Percentiles rank a stretch among this genome's conserved stretches.
phyloP scores from a whole-genome alignment of 2,797 vertebrate species.

The Oreochromis grahami region DNA sequence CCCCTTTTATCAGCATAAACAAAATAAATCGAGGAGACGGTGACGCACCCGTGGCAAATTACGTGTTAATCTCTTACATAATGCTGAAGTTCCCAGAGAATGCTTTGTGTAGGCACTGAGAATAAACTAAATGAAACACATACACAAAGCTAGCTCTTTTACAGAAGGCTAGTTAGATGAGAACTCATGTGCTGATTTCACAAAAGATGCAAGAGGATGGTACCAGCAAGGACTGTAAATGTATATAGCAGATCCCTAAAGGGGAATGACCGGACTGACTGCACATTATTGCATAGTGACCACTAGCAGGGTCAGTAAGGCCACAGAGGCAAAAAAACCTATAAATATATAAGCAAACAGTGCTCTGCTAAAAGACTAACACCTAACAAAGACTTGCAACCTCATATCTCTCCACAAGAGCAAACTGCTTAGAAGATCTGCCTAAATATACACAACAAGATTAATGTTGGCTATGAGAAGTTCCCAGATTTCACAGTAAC shows the following conservation, averaged over 20 bases:
- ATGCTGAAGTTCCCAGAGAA: neutral
- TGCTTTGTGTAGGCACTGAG: neutral
- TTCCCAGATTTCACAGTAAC: neutral
- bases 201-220: neutral
- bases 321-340: neutral
- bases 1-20: constrained; percentile 47
- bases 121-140: neutral
- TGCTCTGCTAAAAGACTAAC: neutral
- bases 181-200: neutral
- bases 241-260: neutral
- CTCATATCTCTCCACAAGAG: neutral
- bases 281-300: neutral
- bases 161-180: neutral
- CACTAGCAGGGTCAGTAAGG: neutral
- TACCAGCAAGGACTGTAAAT: neutral
- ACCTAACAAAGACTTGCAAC: neutral
- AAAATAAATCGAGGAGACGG: constrained; percentile 30
- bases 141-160: neutral
- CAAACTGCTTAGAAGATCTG: neutral
- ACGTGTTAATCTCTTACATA: constrained; percentile 1
- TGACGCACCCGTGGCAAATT: constrained; percentile 6
- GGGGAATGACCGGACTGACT: neutral
- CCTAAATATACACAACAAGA: neutral
- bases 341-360: neutral
- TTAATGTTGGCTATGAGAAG: neutral